Conservation (phyloP, 2,888 invertebrate species). For the Frankliniella fusca region DNA sequence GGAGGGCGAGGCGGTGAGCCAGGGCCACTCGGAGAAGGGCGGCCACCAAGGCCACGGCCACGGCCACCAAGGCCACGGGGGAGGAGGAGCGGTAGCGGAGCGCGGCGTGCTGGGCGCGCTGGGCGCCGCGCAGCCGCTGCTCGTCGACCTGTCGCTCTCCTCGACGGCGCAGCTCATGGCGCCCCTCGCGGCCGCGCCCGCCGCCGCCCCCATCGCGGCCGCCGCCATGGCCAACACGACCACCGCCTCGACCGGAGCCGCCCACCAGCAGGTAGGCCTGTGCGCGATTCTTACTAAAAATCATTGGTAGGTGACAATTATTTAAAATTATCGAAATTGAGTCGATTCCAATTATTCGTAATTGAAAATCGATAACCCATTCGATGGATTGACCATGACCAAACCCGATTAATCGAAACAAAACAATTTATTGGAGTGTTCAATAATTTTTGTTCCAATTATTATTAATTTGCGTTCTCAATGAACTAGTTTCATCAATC, state of each 20-base stretch:
- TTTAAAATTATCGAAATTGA: too few species aligned
- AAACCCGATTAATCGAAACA: too few species aligned
- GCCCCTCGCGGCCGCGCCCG: background rate
- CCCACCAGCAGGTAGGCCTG: background rate
- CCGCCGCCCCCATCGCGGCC: background rate
- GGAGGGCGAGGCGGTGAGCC: slow-evolving; percentile 8
- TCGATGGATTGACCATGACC: too few species aligned
- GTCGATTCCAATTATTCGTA: too few species aligned
- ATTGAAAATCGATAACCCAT: too few species aligned
- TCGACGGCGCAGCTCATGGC: slow-evolving; percentile 18
- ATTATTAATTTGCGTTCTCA: too few species aligned
- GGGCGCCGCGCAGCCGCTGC: slow-evolving; percentile 5
- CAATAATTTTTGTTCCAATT: too few species aligned
- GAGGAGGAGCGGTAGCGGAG: background rate
- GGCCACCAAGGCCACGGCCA: background rate
- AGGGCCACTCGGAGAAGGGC: background rate
- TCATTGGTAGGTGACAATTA: too few species aligned
- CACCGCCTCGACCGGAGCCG: background rate
- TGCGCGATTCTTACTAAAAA: too few species aligned
- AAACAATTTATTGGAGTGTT: too few species aligned
- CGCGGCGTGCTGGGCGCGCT: background rate
- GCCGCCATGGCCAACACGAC: background rate
- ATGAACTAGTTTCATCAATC: too few species aligned
- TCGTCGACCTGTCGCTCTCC: slow-evolving; percentile 9
- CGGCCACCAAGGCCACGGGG: background rate